Evolutionary conservation across 2,113 vertebrate species (phyloP).

Genomic region (Brienomyrus brachyistius): DNA sequence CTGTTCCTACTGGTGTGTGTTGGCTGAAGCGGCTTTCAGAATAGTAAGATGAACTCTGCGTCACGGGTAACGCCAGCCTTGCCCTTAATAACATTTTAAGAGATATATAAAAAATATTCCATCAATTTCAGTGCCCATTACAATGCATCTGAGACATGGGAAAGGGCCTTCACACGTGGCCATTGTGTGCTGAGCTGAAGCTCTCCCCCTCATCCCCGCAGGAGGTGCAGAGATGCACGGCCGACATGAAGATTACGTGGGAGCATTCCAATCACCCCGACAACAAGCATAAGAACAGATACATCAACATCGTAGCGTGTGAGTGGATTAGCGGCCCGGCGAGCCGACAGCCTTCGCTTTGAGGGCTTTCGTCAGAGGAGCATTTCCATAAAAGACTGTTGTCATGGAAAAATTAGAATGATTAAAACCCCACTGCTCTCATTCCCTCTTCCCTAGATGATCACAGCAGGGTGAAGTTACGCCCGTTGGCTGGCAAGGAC

Average conservation of each 20-base stretch:
- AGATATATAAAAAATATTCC: background rate
- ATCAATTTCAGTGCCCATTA: background rate
- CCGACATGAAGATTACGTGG: slow-evolving; percentile 85
- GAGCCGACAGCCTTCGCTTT: too few species aligned
- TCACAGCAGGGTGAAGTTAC: slow-evolving; percentile 89
- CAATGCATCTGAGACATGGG: background rate
- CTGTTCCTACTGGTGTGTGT: too few species aligned
- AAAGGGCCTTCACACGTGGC: background rate
- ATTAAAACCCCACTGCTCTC: slow-evolving; percentile 7
- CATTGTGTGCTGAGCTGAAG: background rate
- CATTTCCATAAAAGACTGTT: background rate
- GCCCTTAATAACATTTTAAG: background rate
- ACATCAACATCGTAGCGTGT: slow-evolving; percentile 91
- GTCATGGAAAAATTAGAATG: background rate
- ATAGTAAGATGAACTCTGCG: background rate
- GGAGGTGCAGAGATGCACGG: slow-evolving; percentile 83
- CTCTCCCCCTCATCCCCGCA: slow-evolving; percentile 33
- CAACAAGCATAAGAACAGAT: slow-evolving; percentile 95
- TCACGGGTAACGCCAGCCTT: background rate
- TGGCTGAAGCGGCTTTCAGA: background rate
- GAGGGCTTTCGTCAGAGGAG: background rate
- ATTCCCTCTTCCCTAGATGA: slow-evolving; percentile 67
- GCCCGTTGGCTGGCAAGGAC: slow-evolving; percentile 83
- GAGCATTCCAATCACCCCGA: slow-evolving; percentile 88
- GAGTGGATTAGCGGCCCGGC: slow-evolving; percentile 43